These are phyloP conservation scores for Diacarnus erythraeanus DNA, from an alignment of 37 sponge, comb jelly and placozoan species.

Conservation along the genomic window DNA sequence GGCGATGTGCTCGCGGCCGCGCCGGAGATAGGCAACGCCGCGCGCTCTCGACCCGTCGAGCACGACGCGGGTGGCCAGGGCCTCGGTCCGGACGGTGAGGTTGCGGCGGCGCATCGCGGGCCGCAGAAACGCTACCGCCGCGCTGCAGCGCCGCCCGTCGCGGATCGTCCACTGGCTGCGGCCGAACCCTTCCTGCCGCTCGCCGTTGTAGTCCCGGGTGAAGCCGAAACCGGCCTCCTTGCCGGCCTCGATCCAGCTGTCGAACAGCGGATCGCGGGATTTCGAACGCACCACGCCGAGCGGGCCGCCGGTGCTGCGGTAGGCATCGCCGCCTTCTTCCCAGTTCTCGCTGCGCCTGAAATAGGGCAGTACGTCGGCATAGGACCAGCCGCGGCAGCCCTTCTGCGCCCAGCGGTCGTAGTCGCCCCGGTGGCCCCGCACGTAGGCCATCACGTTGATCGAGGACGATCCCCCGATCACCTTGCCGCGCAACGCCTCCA, in stretches of 20 bases:
- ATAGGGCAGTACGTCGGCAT: conserved; percentile 78
- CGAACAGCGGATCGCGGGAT: conserved; percentile 30
- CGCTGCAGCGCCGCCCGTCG: conserved; percentile 58
- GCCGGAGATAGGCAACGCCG: conserved; percentile 38
- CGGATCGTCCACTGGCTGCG: conserved; percentile 46
- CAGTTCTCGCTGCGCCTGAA: conserved; percentile 79
- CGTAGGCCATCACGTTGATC: conserved; percentile 79
- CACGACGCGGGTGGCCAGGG: background rate
- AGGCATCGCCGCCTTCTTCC: conserved; percentile 40
- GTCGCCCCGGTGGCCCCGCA: conserved; percentile 72
- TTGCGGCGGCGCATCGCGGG: conserved; percentile 53
- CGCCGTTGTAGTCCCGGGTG: conserved; percentile 71
- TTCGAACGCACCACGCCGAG: conserved; percentile 43
- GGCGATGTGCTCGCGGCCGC: conserved; percentile 12
- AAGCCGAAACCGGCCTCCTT: conserved; percentile 64
- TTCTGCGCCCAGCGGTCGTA: conserved; percentile 75
- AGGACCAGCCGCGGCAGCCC: conserved; percentile 85
- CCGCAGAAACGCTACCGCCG: conserved; percentile 70
- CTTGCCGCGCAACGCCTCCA: conserved; percentile 65
- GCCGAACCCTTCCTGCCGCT: conserved; percentile 65
- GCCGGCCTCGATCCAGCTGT: conserved; percentile 60
- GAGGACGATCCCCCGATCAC: conserved; percentile 82
- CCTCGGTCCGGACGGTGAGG: conserved; percentile 16
- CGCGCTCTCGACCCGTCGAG: conserved; percentile 28
- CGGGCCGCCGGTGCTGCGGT: conserved; percentile 64